Evolutionary conservation across 2,888 invertebrate species (phyloP).

Genomic region (Nemurella pictetii): DNA sequence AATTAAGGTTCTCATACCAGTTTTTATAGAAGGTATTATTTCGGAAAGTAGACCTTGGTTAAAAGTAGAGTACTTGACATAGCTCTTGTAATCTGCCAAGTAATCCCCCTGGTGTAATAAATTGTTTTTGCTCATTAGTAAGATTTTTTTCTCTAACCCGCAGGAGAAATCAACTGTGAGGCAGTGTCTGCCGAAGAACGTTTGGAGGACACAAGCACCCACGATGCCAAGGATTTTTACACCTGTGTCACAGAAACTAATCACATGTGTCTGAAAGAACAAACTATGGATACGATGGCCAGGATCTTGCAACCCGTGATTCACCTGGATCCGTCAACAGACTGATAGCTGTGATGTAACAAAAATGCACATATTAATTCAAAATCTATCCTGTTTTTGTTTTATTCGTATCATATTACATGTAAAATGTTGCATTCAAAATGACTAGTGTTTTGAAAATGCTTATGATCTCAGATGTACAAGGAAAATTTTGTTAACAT

Average conservation of each 20-base stretch:
- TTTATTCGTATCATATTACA: neutral
- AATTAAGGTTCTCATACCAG: too few relatives aligned
- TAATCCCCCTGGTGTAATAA: too few relatives aligned
- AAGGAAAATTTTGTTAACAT: too few relatives aligned
- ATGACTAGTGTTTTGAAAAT: too few relatives aligned
- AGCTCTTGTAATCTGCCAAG: too few relatives aligned
- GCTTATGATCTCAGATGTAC: too few relatives aligned
- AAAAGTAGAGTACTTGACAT: too few relatives aligned
- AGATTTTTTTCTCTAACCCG: neutral
- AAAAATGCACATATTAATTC: too few relatives aligned
- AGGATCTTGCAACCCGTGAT: conserved; percentile 13
- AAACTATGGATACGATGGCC: conserved; percentile 33
- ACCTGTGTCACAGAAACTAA: conserved; percentile 36
- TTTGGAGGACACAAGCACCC: neutral
- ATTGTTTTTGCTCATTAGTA: neutral
- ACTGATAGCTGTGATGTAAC: neutral
- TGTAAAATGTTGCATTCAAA: too few relatives aligned
- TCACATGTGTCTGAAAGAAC: conserved; percentile 37
- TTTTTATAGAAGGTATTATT: too few relatives aligned
- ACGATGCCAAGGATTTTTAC: conserved; percentile 29
- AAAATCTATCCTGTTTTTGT: too few relatives aligned
- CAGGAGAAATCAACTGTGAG: neutral
- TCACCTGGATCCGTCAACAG: neutral
- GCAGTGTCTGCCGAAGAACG: neutral
- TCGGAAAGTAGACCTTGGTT: too few relatives aligned